Evolutionary conservation across 2,888 invertebrate genomes (phyloP), one percentile per base, ranked within the genome.

Genomic region (Epirrhoe alternata): DNA sequence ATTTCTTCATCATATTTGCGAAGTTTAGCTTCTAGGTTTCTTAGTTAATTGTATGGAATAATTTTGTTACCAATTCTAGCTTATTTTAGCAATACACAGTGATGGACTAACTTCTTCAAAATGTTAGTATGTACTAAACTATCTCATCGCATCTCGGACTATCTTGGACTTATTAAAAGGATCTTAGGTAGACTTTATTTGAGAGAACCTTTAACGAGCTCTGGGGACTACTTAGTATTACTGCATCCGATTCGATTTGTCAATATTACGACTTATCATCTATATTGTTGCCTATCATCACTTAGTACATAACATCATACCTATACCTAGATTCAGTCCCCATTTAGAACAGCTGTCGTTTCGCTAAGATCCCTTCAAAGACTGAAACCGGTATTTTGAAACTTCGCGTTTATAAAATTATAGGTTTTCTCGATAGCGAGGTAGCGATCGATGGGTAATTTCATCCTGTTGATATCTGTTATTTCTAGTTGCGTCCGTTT

Each of bases 401-500:
- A 16, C 10, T 47, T 10, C 7, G 45, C 50, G 33, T 51, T 58
- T 8, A 45, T 42, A 59, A 72, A 72, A 73, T 71, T 73, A 73
- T 66, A 73, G 57, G 67, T 74, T 79, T 70, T 73, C 61, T 66
- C 55, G 70, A 66, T 57, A 54, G n/a, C 16, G 30, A 53, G 33
- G 50, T 52, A 60, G 61, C n/a, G n/a, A n/a, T n/a, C 61, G 71
- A 56, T 68, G 54, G 64, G 64, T 70, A 68, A 69, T 74, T 74
- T 57, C 61, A 71, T 72, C 66, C 69, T 70, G 70, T 68, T 74
- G 74, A 79, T 77, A 77, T 79, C 78, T 76, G 70, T 71, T 77
- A 73, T 79, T 79, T 77, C 79, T 75, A 78, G 76, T 74, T 66
- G 71, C 74, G 76, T 76, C 77, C 78, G 76, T 76, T 81, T 81